Evolutionary conservation across 2,888 invertebrate genomes (phyloP).

Genomic region (Acrocera orbiculus): DNA sequence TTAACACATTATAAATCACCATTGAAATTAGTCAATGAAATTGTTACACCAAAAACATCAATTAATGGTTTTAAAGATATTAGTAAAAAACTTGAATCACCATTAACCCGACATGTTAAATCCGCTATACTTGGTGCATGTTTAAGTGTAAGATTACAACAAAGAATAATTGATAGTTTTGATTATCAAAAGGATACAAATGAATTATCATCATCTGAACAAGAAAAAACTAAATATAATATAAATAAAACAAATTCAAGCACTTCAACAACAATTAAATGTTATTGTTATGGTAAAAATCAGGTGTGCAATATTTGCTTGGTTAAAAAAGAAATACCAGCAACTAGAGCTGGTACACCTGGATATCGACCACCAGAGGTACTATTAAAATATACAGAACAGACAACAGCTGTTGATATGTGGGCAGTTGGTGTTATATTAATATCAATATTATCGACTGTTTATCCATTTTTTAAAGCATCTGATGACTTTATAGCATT

Average conservation of each 20-base stretch:
- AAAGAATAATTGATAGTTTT: neutral
- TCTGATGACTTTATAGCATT: slow-evolving; percentile 61
- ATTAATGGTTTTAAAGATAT: neutral
- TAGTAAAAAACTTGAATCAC: slow-evolving; percentile 8
- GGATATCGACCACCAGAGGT: slow-evolving; percentile 82
- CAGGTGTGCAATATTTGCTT: slow-evolving; percentile 52
- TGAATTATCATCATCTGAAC: slow-evolving; percentile 5
- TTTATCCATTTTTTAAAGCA: slow-evolving; percentile 73
- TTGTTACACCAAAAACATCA: slow-evolving; percentile 7
- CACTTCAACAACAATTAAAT: slow-evolving; percentile 25
- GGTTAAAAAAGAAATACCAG: slow-evolving; percentile 44
- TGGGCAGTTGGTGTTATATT: slow-evolving; percentile 83
- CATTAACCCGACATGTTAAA: slow-evolving; percentile 14
- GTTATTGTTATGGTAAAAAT: slow-evolving; percentile 49
- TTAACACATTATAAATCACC: slow-evolving; percentile 9
- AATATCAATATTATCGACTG: slow-evolving; percentile 53
- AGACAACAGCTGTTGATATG: slow-evolving; percentile 71
- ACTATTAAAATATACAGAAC: slow-evolving; percentile 56
- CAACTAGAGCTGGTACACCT: slow-evolving; percentile 73
- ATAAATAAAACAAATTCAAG: slow-evolving; percentile 19
- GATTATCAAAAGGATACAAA: neutral
- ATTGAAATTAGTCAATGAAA: slow-evolving; percentile 17
- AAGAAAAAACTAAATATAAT: slow-evolving; percentile 20
- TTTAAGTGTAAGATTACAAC: slow-evolving; percentile 12
- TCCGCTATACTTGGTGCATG: slow-evolving; percentile 15